These are phyloP conservation scores for Phalacrocorax aristotelis DNA, from an alignment of 2,113 vertebrate species.

Conservation along the genomic window DNA sequence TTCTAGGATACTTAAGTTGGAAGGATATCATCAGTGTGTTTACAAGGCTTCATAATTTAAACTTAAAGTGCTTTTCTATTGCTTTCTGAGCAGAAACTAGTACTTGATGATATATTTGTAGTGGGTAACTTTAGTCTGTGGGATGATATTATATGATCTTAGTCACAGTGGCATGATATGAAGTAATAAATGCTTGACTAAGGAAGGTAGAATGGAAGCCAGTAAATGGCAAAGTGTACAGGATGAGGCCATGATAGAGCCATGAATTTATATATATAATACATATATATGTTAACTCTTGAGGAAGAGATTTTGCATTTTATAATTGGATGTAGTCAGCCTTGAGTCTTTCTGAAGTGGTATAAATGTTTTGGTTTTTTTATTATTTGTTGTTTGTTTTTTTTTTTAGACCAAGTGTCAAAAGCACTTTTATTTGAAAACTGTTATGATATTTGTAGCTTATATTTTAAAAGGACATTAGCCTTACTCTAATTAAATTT, in stretches of 20 bases:
- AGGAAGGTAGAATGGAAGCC: slow-evolving; percentile 56
- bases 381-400: not conserved
- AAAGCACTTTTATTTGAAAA: slow-evolving; percentile 76
- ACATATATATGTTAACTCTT: slow-evolving; percentile 72
- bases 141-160: slow-evolving; percentile 61
- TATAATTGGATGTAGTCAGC: slow-evolving; percentile 72
- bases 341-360: slow-evolving; percentile 62
- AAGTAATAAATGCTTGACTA: slow-evolving; percentile 54
- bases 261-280: slow-evolving; percentile 73
- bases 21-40: slow-evolving; percentile 42
- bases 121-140: slow-evolving; percentile 49
- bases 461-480: slow-evolving; percentile 69
- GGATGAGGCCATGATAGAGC: slow-evolving; percentile 64
- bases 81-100: slow-evolving; percentile 64
- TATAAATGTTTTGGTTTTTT: slow-evolving; percentile 46
- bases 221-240: slow-evolving; percentile 57
- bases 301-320: slow-evolving; percentile 70
- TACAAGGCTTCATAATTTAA: slow-evolving; percentile 53
- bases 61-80: slow-evolving; percentile 63
- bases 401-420: slow-evolving; percentile 65
- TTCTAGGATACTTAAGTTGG: slow-evolving; percentile 8
- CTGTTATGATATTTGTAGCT: slow-evolving; percentile 61
- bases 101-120: slow-evolving; percentile 45
- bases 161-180: slow-evolving; percentile 43
- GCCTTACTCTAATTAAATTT: slow-evolving; percentile 65